These are phyloP conservation scores for Rhipidura dahli DNA, from an alignment of 2,113 vertebrate genomes.

Conservation along the genomic window DNA sequence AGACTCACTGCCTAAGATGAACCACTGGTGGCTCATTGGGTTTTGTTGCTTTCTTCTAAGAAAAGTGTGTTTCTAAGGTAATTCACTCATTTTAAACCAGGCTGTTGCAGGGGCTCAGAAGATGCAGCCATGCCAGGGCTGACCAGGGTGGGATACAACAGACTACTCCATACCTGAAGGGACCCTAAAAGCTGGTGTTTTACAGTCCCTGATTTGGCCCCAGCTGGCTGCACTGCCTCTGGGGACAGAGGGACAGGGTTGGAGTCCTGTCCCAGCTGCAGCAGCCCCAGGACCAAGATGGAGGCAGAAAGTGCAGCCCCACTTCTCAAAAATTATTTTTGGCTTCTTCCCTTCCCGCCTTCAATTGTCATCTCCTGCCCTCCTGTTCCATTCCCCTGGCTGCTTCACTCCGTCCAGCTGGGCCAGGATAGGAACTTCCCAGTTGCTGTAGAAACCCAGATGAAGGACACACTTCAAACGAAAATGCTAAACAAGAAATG, in stretches of 20 bases:
- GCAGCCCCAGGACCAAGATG: background rate
- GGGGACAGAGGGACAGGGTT: background rate
- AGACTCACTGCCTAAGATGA: background rate
- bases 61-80: background rate
- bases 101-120: background rate
- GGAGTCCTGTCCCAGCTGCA: background rate
- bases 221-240: background rate
- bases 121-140: background rate
- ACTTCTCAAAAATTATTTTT: background rate
- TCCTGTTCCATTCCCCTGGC: background rate
- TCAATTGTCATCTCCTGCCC: background rate
- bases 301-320: background rate
- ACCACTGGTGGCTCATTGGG: background rate
- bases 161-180: background rate
- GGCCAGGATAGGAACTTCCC: slow-evolving; percentile 6
- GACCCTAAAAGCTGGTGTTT: background rate
- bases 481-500: slow-evolving; percentile 1
- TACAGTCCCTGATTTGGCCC: background rate
- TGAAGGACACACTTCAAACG: slow-evolving; percentile 33
- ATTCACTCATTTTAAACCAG: background rate
- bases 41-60: background rate
- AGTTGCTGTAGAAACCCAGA: slow-evolving; percentile 47
- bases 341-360: background rate
- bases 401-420: background rate
- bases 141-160: background rate